Percentiles rank a stretch among this genome's conserved stretches.
Conservation (phyloP, 2,113 vertebrate genomes). For the Rhipidura dahli region DNA sequence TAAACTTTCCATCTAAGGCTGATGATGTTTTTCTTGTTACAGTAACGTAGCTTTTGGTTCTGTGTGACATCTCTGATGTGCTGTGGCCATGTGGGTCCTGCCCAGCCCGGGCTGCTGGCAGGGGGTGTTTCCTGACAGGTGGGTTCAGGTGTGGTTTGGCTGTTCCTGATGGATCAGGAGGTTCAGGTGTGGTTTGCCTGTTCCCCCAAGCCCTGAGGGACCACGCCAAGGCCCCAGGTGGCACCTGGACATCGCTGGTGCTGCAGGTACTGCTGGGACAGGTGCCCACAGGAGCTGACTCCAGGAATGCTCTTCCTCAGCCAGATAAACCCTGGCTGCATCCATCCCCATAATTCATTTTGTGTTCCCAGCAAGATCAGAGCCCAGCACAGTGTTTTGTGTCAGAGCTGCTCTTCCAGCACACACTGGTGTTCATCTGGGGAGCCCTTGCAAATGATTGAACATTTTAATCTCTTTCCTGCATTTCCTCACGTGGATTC, state of each 20-base stretch:
- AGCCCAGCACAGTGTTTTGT: background rate
- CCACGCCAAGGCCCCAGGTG: rapidly evolving
- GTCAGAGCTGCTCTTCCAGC: background rate
- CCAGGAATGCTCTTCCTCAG: rapidly evolving
- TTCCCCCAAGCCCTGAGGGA: background rate
- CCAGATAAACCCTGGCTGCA: rapidly evolving
- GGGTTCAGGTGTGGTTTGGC: background rate
- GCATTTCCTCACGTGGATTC: background rate
- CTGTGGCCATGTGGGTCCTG: rapidly evolving
- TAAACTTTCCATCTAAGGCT: background rate
- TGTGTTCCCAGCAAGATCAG: background rate
- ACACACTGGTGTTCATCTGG: background rate
- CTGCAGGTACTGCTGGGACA: background rate
- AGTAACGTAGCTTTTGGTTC: background rate
- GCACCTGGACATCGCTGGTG: background rate
- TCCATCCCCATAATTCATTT: background rate
- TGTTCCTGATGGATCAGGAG: background rate
- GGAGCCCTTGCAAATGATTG: constrained; percentile 31
- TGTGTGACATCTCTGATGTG: background rate
- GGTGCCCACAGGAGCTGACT: rapidly evolving
- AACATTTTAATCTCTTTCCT: constrained; percentile 23
- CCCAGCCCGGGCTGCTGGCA: rapidly evolving
- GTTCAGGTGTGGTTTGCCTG: background rate
- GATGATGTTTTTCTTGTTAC: background rate
- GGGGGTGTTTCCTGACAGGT: background rate